These are phyloP conservation scores for Larimichthys crocea DNA, from an alignment of 2,113 vertebrate genomes.

Conservation along the genomic window DNA sequence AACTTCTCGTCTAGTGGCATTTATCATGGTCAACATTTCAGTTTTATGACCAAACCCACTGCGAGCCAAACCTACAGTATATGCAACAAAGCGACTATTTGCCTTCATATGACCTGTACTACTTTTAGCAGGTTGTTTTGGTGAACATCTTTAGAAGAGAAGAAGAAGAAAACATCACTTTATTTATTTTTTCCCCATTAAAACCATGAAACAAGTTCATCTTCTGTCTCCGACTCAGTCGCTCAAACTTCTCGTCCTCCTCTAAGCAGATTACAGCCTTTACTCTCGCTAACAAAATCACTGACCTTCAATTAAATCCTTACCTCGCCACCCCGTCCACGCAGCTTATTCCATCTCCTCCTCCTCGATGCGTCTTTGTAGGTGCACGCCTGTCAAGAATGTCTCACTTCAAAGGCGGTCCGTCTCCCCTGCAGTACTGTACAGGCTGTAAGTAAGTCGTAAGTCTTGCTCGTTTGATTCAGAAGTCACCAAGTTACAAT, in stretches of 20 bases:
- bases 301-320: conserved; percentile 63
- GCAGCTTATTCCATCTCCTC: not conserved
- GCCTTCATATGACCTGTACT: no score
- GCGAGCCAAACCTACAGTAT: no score
- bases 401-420: not conserved
- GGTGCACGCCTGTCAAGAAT: not conserved
- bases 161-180: not conserved
- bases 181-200: not conserved
- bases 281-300: conserved; percentile 72
- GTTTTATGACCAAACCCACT: no score
- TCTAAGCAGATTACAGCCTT: conserved; percentile 64
- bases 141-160: not conserved
- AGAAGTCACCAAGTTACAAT: conserved; percentile 37
- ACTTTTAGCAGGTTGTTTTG: no score
- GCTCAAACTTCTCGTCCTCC: conserved; percentile 5
- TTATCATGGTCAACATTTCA: no score
- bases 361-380: conserved; percentile 10
- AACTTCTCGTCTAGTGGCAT: no score
- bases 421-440: not conserved
- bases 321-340: conserved; percentile 52
- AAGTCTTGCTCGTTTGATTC: not conserved
- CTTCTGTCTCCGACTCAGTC: not conserved
- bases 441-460: not conserved
- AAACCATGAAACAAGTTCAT: not conserved
- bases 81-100: no score